A percentile compares a stretch with the other conserved stretches of the same genome.
These are phyloP conservation scores for Aptenodytes forsteri DNA, from an alignment of 2,113 vertebrate species.

Conservation along the genomic window DNA sequence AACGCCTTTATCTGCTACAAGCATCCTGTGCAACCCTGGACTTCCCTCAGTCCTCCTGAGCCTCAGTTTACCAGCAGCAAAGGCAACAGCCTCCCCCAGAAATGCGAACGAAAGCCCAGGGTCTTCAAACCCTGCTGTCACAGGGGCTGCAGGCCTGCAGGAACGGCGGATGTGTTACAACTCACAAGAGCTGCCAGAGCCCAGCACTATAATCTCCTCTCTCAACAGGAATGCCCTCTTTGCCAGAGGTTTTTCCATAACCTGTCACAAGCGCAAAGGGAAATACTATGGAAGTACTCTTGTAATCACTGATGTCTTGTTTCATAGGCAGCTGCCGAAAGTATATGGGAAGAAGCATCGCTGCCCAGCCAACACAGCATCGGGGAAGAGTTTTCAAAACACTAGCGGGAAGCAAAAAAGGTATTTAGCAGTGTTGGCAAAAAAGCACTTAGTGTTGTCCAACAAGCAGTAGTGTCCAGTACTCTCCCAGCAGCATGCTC, in stretches of 20 bases:
- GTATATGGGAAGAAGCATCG: not conserved
- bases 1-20: not conserved
- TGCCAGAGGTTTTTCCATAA: not conserved
- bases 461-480: not conserved
- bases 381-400: not conserved
- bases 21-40: fast-evolving
- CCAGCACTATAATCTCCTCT: not conserved
- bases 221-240: not conserved
- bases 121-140: fast-evolving
- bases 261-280: not conserved
- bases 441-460: not conserved
- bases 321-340: not conserved
- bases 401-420: not conserved
- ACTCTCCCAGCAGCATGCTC: not conserved
- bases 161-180: fast-evolving
- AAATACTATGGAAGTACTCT: not conserved
- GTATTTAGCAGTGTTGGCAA: not conserved
- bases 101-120: fast-evolving
- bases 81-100: not conserved
- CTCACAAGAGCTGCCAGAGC: not conserved
- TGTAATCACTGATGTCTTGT: not conserved
- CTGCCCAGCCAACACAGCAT: not conserved
- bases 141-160: not conserved
- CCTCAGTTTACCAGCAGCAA: not conserved
- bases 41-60: not conserved